Percentiles rank a stretch among this genome's conserved stretches.
Conservation (phyloP, 1,140 invertebrate species). For the Drosophila ananassae region DNA sequence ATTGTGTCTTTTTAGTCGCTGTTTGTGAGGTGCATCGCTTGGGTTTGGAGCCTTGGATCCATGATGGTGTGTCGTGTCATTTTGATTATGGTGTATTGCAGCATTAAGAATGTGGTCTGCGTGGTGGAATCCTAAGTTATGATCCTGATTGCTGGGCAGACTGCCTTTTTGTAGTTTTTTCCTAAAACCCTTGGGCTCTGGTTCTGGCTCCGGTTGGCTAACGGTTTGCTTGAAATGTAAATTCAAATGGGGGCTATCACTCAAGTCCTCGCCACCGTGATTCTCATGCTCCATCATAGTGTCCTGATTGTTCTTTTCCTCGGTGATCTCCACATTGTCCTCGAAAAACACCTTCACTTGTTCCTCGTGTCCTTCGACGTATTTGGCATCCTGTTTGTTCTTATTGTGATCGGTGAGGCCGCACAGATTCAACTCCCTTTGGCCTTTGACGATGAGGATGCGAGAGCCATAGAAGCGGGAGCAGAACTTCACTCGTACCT, state of each 20-base stretch:
- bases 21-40: not conserved
- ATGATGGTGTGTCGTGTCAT: conserved; percentile 2
- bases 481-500: conserved; percentile 90
- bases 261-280: conserved; percentile 83
- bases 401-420: conserved; percentile 89
- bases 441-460: conserved; percentile 91
- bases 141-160: conserved; percentile 6
- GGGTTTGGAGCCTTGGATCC: not conserved
- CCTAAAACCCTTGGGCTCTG: conserved; percentile 15
- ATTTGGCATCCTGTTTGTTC: conserved; percentile 86
- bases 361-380: conserved; percentile 86
- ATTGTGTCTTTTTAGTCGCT: conserved; percentile 20
- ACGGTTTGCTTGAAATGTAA: not conserved
- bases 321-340: conserved; percentile 85
- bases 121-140: conserved; percentile 6
- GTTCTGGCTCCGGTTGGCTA: not conserved
- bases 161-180: conserved; percentile 79
- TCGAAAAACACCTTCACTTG: conserved; percentile 89
- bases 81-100: not conserved
- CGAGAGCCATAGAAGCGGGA: conserved; percentile 91
- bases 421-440: conserved; percentile 90
- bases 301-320: conserved; percentile 42
- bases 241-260: conserved; percentile 36
- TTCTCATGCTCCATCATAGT: conserved; percentile 69
- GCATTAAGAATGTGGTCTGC: conserved; percentile 13